A percentile compares a stretch with the other conserved stretches of the same genome.
Conservation (phyloP, 2,888 invertebrate species). For the Actias luna region DNA sequence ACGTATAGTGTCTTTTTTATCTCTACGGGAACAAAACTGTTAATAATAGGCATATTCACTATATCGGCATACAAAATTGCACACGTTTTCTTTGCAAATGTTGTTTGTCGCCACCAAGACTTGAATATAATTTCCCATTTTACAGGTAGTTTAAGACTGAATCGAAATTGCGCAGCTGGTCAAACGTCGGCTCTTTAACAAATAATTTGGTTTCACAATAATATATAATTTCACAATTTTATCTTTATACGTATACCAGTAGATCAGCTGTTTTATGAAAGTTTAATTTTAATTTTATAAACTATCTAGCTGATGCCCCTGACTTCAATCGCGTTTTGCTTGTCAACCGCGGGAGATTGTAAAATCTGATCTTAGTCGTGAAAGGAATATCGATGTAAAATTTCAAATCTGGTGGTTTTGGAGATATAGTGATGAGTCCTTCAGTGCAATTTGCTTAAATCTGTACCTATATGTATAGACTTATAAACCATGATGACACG, state of each 20-base stretch:
- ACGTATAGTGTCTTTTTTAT: too few species aligned
- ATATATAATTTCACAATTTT: not conserved
- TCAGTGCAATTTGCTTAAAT: too few species aligned
- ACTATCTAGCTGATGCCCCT: too few species aligned
- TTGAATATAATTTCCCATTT: not conserved
- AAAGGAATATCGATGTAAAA: too few species aligned
- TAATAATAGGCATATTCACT: not conserved
- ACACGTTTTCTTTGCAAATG: not conserved
- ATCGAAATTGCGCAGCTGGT: constrained; percentile 17
- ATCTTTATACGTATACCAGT: not conserved
- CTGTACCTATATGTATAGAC: too few species aligned
- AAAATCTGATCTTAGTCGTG: too few species aligned
- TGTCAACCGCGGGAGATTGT: too few species aligned
- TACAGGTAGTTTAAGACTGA: constrained; percentile 4
- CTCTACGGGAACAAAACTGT: not conserved
- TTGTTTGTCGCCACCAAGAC: not conserved
- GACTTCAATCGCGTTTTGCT: too few species aligned
- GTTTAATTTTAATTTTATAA: not conserved
- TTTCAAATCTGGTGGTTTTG: too few species aligned
- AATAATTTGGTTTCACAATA: not conserved
- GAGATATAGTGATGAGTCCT: too few species aligned
- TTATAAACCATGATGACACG: not conserved
- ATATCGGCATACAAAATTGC: not conserved
- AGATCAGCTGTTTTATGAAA: not conserved
- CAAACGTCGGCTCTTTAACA: constrained; percentile 13